phyloP scores from a whole-genome alignment of 2,797 vertebrate species.

The Dendrocincla tyrannina region DNA sequence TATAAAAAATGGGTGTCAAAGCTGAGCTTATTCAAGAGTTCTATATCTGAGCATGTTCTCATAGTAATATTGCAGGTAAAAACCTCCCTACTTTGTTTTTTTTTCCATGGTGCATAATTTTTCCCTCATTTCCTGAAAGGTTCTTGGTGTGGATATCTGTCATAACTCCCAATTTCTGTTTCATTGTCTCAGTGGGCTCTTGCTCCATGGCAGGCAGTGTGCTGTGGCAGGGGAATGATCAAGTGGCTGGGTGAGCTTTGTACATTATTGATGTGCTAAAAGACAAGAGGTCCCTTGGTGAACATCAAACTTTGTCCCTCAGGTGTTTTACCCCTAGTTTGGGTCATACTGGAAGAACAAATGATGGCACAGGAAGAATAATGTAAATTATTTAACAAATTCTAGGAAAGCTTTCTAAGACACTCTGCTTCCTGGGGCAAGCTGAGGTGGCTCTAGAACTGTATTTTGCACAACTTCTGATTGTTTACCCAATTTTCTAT shows the following conservation, averaged over 20 bases:
- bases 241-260: background rate
- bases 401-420: background rate
- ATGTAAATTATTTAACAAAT: background rate
- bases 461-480: background rate
- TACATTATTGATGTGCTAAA: background rate
- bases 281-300: background rate
- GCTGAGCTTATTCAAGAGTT: background rate
- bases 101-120: background rate
- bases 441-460: background rate
- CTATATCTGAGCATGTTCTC: background rate
- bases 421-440: background rate
- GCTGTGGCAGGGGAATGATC: background rate
- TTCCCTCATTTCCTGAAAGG: background rate
- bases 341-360: background rate
- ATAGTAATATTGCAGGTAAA: background rate
- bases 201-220: background rate
- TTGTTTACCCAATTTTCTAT: background rate
- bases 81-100: background rate
- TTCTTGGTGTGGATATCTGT: background rate
- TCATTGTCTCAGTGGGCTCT: background rate
- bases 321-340: background rate
- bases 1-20: background rate
- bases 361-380: background rate
- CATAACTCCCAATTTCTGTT: background rate
- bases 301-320: background rate